Percentiles rank a stretch among this genome's conserved stretches.
These are phyloP conservation scores for Hybognathus amarus DNA, from an alignment of 2,797 vertebrate species.

Conservation along the genomic window DNA sequence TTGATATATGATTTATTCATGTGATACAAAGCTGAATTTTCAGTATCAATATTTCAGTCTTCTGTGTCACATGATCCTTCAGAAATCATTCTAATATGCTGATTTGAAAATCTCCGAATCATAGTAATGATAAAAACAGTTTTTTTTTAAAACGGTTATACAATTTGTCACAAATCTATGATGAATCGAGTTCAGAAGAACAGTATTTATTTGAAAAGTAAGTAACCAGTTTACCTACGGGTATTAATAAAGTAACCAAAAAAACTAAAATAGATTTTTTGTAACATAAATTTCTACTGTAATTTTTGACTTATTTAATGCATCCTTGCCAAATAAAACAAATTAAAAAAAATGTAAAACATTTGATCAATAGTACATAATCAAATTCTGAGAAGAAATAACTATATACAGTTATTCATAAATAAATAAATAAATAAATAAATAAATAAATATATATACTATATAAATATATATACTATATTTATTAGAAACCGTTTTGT, in stretches of 20 bases:
- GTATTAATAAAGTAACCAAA: too few species aligned
- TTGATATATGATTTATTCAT: not conserved
- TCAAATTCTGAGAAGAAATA: too few species aligned
- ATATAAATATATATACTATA: too few species aligned
- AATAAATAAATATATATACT: too few species aligned
- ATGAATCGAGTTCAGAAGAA: too few species aligned
- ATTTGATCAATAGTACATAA: not conserved
- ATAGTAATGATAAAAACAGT: not conserved
- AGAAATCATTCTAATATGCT: not conserved
- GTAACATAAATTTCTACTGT: not conserved
- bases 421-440: too few species aligned
- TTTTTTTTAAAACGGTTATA: not conserved
- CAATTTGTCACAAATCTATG: too few species aligned
- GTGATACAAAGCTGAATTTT: not conserved
- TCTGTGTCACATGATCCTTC: not conserved
- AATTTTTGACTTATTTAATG: not conserved
- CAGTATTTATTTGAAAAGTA: too few species aligned
- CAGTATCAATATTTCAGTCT: not conserved
- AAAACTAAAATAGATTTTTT: not conserved
- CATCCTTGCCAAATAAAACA: not conserved
- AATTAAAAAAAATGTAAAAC: too few species aligned
- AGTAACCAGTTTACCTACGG: too few species aligned
- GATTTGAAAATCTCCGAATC: not conserved
- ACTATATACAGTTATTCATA: too few species aligned
- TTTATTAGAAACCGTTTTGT: too few species aligned